Evolutionary conservation across 2,797 vertebrate species (phyloP).

Genomic region (Carduelis carduelis): DNA sequence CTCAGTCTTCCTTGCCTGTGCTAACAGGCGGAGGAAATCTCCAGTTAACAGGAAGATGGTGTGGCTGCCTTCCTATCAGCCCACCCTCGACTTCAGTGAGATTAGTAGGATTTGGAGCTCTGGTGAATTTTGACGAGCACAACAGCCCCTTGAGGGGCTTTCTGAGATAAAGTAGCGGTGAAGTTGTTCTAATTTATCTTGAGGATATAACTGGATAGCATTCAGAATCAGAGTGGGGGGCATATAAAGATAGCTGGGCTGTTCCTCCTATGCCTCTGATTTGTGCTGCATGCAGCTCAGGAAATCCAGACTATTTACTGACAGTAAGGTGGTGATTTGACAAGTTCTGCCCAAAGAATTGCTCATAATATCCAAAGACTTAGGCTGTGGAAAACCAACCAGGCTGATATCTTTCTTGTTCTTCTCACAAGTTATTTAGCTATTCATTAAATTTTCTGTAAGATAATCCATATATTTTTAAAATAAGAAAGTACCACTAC

Average conservation of each 20-base stretch:
- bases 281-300: neutral
- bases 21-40: constrained; percentile 31
- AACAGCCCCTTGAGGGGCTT: constrained; percentile 12
- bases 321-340: neutral
- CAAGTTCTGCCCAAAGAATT: neutral
- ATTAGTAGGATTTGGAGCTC: constrained; percentile 53
- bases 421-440: neutral
- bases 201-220: neutral
- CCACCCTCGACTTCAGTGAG: constrained; percentile 31
- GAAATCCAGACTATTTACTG: neutral
- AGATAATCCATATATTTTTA: neutral
- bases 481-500: neutral
- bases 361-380: neutral
- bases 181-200: constrained; percentile 41
- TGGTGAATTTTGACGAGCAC: constrained; percentile 29
- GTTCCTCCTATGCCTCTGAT: neutral
- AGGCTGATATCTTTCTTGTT: neutral
- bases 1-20: neutral
- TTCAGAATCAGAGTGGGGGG: neutral
- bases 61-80: constrained; percentile 48
- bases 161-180: neutral
- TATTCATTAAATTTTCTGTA: neutral
- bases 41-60: constrained; percentile 45
- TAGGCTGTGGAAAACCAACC: neutral
- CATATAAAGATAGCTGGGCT: neutral